These are phyloP conservation scores for Stigmatopora nigra DNA, from an alignment of 2,113 vertebrate genomes.

Conservation along the genomic window DNA sequence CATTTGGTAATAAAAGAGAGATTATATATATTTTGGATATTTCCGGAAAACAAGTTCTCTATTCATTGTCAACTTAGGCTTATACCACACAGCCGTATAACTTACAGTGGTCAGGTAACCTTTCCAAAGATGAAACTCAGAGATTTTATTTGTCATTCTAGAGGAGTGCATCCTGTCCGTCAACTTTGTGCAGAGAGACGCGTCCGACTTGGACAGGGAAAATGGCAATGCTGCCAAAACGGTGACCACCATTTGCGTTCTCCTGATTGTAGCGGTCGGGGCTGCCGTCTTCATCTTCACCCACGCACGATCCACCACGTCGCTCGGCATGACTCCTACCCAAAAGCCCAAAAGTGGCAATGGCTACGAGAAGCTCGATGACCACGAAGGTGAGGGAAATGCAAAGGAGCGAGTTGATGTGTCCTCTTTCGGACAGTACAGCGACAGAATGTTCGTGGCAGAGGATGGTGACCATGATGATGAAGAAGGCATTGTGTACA, in stretches of 20 bases:
- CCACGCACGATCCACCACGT: slow-evolving; percentile 59
- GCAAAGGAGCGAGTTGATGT: slow-evolving; percentile 28
- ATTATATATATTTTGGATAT: too few species aligned
- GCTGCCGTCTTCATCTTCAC: slow-evolving; percentile 67
- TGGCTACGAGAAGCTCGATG: slow-evolving; percentile 76
- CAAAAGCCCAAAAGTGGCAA: slow-evolving; percentile 47
- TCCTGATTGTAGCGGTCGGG: slow-evolving; percentile 69
- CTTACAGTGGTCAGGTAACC: too few species aligned
- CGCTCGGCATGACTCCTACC: background rate
- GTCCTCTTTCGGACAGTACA: slow-evolving; percentile 72
- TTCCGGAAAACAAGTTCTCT: too few species aligned
- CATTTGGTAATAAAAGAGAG: too few species aligned
- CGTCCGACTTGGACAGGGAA: slow-evolving; percentile 24
- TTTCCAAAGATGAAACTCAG: background rate
- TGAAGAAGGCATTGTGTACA: slow-evolving; percentile 88
- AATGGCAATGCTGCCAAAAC: slow-evolving; percentile 45
- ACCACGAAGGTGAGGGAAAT: slow-evolving; percentile 27
- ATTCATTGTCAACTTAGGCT: too few species aligned
- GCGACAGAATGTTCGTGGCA: slow-evolving; percentile 59
- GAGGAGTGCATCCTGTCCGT: slow-evolving; percentile 74
- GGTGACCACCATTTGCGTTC: slow-evolving; percentile 51
- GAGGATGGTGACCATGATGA: slow-evolving; percentile 69
- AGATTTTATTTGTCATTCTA: slow-evolving; percentile 31
- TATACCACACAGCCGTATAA: too few species aligned
- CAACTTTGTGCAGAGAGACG: slow-evolving; percentile 40